Percentiles rank a stretch among this genome's conserved stretches.
Evolutionary conservation across 2,113 vertebrate species (phyloP).

Genomic region (Carassius carassius): DNA sequence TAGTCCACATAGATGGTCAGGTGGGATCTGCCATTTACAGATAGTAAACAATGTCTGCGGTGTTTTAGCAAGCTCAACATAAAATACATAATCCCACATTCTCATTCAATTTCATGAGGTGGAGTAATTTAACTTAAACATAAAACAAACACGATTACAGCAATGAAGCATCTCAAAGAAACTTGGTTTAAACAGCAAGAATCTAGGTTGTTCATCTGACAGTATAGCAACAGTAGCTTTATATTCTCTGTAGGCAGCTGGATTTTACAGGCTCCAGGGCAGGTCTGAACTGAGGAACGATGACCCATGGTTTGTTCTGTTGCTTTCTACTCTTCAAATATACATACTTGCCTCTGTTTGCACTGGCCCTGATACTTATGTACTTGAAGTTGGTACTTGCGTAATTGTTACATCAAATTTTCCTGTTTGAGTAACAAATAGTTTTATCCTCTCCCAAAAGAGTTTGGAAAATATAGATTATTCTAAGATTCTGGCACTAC

Average conservation of each 20-base stretch:
- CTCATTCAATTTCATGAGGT: neutral
- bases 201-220: neutral
- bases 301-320: slow-evolving; percentile 75
- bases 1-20: slow-evolving; percentile 16
- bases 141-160: neutral
- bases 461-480: slow-evolving; percentile 7
- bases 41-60: neutral
- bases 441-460: neutral
- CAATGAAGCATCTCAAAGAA: neutral
- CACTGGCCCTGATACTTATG: slow-evolving; percentile 59
- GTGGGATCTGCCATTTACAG: slow-evolving; percentile 8
- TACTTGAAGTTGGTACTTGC: slow-evolving; percentile 55
- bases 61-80: slow-evolving; percentile 22
- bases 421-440: slow-evolving; percentile 28
- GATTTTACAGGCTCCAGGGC: slow-evolving; percentile 64
- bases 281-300: slow-evolving; percentile 70
- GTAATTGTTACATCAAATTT: slow-evolving; percentile 51
- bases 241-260: slow-evolving; percentile 16
- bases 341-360: slow-evolving; percentile 68
- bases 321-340: slow-evolving; percentile 79
- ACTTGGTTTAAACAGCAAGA: neutral
- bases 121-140: neutral
- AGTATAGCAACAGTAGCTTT: slow-evolving; percentile 4
- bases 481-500: neutral
- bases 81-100: slow-evolving; percentile 25